Conservation (phyloP, 2,113 vertebrate genomes). For the Mystacornis crossleyi region DNA sequence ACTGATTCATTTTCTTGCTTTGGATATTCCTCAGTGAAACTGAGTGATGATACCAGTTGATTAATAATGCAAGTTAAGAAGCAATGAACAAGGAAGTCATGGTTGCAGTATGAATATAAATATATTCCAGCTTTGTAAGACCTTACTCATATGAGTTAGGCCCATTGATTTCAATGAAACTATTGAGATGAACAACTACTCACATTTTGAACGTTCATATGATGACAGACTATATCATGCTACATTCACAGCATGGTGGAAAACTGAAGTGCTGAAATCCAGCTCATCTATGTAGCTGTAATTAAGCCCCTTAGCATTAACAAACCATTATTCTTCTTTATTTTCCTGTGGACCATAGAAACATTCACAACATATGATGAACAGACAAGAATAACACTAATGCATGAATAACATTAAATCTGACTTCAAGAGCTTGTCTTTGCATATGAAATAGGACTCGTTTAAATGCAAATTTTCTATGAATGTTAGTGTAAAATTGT, state of each 20-base stretch:
- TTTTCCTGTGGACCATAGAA: not conserved
- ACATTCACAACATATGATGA: not conserved
- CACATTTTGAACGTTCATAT: not conserved
- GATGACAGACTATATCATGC: not conserved
- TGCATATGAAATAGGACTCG: not conserved
- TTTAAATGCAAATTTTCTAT: not conserved
- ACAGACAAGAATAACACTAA: not conserved
- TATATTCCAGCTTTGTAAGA: not conserved
- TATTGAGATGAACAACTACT: not conserved
- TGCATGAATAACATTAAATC: not conserved
- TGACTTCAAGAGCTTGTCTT: not conserved
- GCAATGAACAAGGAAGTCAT: not conserved
- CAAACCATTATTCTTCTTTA: rapidly evolving
- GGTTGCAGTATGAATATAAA: slow-evolving; percentile 41
- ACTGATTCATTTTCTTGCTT: not conserved
- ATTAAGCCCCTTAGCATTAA: not conserved
- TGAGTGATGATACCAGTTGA: not conserved
- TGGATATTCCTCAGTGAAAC: slow-evolving; percentile 18
- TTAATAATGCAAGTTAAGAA: slow-evolving; percentile 47
- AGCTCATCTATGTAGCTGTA: not conserved
- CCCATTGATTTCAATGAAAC: not conserved
- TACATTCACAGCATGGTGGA: not conserved
- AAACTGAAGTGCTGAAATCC: not conserved
- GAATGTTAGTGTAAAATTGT: not conserved
- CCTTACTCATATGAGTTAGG: not conserved